phyloP scores from a whole-genome alignment of 1,140 invertebrate genomes.

The Scylla paramamosain region DNA sequence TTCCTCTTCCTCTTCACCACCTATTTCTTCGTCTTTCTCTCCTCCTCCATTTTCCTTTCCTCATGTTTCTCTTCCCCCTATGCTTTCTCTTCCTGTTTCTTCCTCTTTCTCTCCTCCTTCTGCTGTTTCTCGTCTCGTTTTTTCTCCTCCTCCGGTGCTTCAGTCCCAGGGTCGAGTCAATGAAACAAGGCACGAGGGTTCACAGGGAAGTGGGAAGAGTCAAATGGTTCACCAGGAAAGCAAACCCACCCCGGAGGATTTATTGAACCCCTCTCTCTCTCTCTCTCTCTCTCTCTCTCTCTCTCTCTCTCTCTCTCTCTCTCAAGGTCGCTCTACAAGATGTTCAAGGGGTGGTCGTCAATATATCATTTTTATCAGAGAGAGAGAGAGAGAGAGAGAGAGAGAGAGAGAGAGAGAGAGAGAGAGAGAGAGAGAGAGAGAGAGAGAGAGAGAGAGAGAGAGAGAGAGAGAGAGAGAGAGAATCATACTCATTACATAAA shows the following conservation, averaged over 20 bases:
- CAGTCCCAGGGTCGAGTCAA: neutral
- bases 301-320: conserved; percentile 8
- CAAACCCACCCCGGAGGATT: neutral
- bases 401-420: conserved; percentile 5
- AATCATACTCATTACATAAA: no score
- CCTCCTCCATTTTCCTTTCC: no score
- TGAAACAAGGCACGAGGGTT: neutral
- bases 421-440: no score
- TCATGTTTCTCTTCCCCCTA: no score
- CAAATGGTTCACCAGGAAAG: neutral
- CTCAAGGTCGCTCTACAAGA: neutral
- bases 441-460: conserved; percentile 9
- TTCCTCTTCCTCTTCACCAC: no score
- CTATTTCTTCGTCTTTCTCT: no score
- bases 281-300: conserved; percentile 20
- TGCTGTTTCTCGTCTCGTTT: no score
- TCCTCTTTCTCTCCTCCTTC: no score
- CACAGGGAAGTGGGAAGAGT: neutral
- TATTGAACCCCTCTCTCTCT: neutral
- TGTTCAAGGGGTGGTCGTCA: neutral
- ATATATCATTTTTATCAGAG: neutral
- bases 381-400: conserved; percentile 18
- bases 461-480: neutral
- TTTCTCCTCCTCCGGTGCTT: no score
- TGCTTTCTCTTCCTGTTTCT: no score